Evolutionary conservation across 2,113 vertebrate species (phyloP), one percentile per base, ranked within the genome.

Genomic region (Rafetus swinhoei): DNA sequence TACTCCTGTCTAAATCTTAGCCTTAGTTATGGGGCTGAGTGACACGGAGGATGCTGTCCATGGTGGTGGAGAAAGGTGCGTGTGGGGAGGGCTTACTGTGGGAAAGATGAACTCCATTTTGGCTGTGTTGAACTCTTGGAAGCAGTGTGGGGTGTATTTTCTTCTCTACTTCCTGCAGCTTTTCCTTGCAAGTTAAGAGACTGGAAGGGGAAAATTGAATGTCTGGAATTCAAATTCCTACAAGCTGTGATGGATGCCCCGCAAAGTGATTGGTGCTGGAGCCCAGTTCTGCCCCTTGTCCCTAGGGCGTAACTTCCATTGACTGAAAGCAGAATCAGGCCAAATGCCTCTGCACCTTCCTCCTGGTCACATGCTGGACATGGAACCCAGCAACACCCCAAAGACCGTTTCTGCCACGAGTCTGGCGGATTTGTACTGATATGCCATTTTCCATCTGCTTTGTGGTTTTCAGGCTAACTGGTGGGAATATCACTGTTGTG

Each of bases 401-500:
- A 72, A 50, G 39, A 4, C 22, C 25, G 87, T 32, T 65, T 79
- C 39, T 79, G 22, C 62, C 12, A 0, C 0, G 8, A 0, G 0
- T 79, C 80, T 56, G 57, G 6, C 0, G 1, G 84, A 13, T 3
- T 91, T 52, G 6, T 2, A 0, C 2, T 7, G 27, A 53, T 87
- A 21, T 5, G 32, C 76, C 22, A n/a, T 45, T 4, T 54, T 55
- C 87, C 62, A 94, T 4, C 5, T 10, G 21, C 53, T 85, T 18
- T 93, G 74, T 87, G 32, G 59, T 89, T 83, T 93, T 35, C 93
- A 99, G 99, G 94, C 95, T 99, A 90, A 96, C 97, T 54, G 96
- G 98, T 1, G 97, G 98, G 81, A 97, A 94, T 60, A 95, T 99
- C 91, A 98, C 98, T 35, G 96, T 97, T 77, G 55, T 22, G 65